These are phyloP conservation scores for Sussaba pulchella DNA, from an alignment of 2,888 invertebrate species.

Conservation along the genomic window DNA sequence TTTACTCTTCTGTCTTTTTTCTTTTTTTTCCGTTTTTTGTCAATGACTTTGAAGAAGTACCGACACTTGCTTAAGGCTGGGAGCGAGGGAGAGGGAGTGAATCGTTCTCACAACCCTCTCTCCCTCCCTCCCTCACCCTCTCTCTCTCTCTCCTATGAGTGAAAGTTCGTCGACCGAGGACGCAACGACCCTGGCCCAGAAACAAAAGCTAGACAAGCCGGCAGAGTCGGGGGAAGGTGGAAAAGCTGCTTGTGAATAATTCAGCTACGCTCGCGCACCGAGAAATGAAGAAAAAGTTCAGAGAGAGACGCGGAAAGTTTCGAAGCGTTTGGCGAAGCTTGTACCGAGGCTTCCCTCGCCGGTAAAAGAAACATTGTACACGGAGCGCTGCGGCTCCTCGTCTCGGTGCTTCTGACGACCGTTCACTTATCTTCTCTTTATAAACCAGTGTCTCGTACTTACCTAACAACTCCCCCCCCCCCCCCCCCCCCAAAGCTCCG, in stretches of 20 bases:
- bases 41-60: conserved; percentile 23
- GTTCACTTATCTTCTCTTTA: conserved; percentile 48
- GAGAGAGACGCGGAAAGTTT: conserved; percentile 78
- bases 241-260: conserved; percentile 83
- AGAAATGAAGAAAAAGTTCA: conserved; percentile 84
- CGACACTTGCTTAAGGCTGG: conserved; percentile 3
- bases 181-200: conserved; percentile 84
- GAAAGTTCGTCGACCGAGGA: conserved; percentile 78
- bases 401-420: conserved; percentile 25
- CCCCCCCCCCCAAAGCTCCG: too few relatives aligned
- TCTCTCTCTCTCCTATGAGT: conserved; percentile 32
- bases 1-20: neutral
- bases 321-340: conserved; percentile 33
- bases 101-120: conserved; percentile 2
- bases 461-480: conserved; percentile 3
- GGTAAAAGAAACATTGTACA: conserved; percentile 40
- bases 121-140: neutral
- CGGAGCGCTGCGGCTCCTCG: conserved; percentile 10
- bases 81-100: neutral
- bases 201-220: conserved; percentile 78
- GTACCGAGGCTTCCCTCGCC: conserved; percentile 1
- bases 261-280: conserved; percentile 77
- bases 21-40: conserved; percentile 11
- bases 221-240: conserved; percentile 42
- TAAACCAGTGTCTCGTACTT: conserved; percentile 32